Evolutionary conservation across 30 jellyfish, hydroid and myxozoan genomes (phyloP).

Genomic region (Mastigias papua): DNA sequence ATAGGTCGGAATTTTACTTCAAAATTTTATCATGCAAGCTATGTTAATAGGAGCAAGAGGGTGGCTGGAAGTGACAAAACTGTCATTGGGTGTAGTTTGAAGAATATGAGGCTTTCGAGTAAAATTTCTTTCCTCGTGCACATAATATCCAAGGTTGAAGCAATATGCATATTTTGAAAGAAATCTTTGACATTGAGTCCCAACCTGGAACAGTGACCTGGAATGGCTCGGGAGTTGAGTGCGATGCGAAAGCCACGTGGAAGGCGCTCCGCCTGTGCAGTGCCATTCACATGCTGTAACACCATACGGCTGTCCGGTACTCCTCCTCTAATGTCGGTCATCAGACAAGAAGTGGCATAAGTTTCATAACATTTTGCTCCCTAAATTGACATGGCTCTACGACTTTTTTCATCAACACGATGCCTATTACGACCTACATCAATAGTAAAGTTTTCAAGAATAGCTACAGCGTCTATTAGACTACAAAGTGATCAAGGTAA

Average conservation of each 20-base stretch:
- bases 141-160: too few relatives aligned
- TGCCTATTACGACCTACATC: slow-evolving; percentile 44
- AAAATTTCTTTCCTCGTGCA: too few relatives aligned
- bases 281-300: slow-evolving; percentile 16
- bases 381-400: slow-evolving; percentile 52
- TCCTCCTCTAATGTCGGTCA: slow-evolving; percentile 22
- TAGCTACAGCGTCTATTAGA: slow-evolving; percentile 43
- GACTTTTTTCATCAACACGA: slow-evolving; percentile 54
- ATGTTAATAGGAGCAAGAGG: too few relatives aligned
- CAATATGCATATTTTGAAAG: too few relatives aligned
- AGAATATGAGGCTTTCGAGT: too few relatives aligned
- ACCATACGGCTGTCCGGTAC: slow-evolving; percentile 21
- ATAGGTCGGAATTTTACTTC: too few relatives aligned
- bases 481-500: slow-evolving; percentile 54
- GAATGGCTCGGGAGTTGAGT: too few relatives aligned
- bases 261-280: slow-evolving; percentile 21
- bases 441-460: slow-evolving; percentile 36
- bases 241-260: not conserved
- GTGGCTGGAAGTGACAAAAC: too few relatives aligned
- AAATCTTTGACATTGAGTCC: too few relatives aligned
- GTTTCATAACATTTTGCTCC: slow-evolving; percentile 10
- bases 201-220: too few relatives aligned
- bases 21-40: too few relatives aligned
- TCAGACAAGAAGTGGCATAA: not conserved
- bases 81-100: too few relatives aligned